Evolutionary conservation across 2,113 vertebrate genomes (phyloP).

Genomic region (Microcebus jonahi): DNA sequence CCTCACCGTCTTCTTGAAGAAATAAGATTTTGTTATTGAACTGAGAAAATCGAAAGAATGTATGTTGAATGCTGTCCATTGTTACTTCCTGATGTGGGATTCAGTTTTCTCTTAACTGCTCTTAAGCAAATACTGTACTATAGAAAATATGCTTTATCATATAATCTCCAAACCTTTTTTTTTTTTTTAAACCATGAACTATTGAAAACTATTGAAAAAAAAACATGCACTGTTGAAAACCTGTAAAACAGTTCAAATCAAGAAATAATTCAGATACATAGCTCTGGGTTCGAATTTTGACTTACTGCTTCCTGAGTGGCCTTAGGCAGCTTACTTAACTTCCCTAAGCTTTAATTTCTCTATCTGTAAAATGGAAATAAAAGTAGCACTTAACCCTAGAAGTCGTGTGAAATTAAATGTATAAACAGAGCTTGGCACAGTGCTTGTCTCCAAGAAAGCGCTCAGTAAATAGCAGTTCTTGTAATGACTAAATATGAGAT

Average conservation of each 20-base stretch:
- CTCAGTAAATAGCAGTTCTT: neutral
- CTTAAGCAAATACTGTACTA: neutral
- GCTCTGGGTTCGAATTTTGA: neutral
- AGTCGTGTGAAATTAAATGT: neutral
- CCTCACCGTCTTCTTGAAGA: neutral
- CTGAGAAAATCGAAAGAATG: neutral
- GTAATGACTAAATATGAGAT: neutral
- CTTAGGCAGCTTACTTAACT: neutral
- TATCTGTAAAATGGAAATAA: neutral
- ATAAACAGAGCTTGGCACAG: neutral
- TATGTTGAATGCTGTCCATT: neutral
- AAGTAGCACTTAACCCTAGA: neutral
- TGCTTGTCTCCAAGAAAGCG: neutral
- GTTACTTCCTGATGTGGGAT: neutral
- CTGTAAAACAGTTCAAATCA: neutral
- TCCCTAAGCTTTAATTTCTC: neutral
- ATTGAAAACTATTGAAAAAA: too few relatives aligned
- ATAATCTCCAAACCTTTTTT: neutral
- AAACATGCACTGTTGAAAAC: neutral
- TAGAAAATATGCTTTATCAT: neutral
- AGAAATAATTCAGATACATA: neutral
- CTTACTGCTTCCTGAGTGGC: neutral
- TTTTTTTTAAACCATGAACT: neutral
- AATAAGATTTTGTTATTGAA: neutral
- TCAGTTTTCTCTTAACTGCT: neutral